Percentiles rank a stretch among this genome's conserved stretches.
These are phyloP conservation scores for Crenichthys baileyi DNA, from an alignment of 2,797 vertebrate genomes.

Conservation along the genomic window DNA sequence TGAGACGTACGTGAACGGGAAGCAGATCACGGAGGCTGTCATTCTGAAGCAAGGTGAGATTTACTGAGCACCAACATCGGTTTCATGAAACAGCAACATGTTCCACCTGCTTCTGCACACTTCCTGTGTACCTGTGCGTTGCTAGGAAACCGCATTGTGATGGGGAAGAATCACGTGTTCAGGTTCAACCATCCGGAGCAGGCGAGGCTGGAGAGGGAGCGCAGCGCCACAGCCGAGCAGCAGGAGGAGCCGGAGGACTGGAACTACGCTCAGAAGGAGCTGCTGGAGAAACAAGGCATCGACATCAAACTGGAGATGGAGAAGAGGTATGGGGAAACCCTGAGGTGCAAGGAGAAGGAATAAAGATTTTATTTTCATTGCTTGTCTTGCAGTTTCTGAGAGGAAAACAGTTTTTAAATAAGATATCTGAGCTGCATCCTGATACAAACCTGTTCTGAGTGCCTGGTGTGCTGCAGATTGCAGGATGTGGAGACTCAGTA, in stretches of 20 bases:
- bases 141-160: constrained; percentile 88
- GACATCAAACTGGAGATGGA: constrained; percentile 93
- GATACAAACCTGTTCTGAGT: not conserved
- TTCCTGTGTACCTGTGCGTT: not conserved
- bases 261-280: constrained; percentile 89
- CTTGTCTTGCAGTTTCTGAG: no score
- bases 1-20: constrained; percentile 88
- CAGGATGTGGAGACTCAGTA: constrained; percentile 91
- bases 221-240: constrained; percentile 76
- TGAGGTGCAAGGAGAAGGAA: not conserved
- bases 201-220: constrained; percentile 87
- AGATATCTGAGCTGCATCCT: not conserved
- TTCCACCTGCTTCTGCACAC: not conserved
- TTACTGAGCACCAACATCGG: no score
- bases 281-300: constrained; percentile 90
- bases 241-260: constrained; percentile 87
- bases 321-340: constrained; percentile 77
- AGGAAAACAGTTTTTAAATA: no score
- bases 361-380: no score
- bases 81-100: no score
- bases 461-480: constrained; percentile 69
- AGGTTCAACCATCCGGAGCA: constrained; percentile 93
- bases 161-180: constrained; percentile 94
- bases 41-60: constrained; percentile 85
- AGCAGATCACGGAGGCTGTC: constrained; percentile 81